phyloP scores from a whole-genome alignment of 2,113 vertebrate species.

The Alosa alosa region DNA sequence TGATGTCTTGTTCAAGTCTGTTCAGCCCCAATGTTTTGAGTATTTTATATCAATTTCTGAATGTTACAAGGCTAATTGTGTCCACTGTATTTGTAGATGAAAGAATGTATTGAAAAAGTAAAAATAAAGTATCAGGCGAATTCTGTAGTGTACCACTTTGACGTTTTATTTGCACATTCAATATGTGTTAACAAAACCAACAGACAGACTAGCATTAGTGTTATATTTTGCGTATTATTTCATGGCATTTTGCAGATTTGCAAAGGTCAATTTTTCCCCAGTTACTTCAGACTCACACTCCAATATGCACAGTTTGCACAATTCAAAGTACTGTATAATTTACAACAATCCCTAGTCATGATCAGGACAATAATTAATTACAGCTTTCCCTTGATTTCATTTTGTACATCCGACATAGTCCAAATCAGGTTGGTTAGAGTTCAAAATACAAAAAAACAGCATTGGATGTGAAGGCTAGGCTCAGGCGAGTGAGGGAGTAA shows the following conservation, averaged over 20 bases:
- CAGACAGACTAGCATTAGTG: conserved; percentile 82
- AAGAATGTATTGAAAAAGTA: background rate
- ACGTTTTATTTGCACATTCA: conserved; percentile 83
- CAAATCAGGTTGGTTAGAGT: background rate
- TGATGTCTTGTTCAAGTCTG: background rate
- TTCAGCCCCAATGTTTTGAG: background rate
- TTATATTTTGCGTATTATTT: conserved; percentile 70
- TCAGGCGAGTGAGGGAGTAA: background rate
- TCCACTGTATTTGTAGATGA: background rate
- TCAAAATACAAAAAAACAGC: background rate
- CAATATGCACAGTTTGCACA: conserved; percentile 46
- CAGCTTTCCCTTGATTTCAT: background rate
- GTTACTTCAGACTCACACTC: conserved; percentile 28
- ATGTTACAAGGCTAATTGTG: background rate
- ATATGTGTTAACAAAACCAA: conserved; percentile 82
- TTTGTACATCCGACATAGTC: background rate
- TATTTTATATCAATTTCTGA: background rate
- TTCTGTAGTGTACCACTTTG: conserved; percentile 60
- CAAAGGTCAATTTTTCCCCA: conserved; percentile 56
- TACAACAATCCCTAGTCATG: conserved; percentile 22
- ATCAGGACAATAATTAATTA: background rate
- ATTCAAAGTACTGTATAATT: conserved; percentile 20
- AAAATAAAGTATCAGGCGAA: background rate
- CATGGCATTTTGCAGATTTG: conserved; percentile 67
- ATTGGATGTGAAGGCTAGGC: conserved; percentile 13